Conservation (phyloP, 2,113 vertebrate genomes). For the Etheostoma spectabile region DNA sequence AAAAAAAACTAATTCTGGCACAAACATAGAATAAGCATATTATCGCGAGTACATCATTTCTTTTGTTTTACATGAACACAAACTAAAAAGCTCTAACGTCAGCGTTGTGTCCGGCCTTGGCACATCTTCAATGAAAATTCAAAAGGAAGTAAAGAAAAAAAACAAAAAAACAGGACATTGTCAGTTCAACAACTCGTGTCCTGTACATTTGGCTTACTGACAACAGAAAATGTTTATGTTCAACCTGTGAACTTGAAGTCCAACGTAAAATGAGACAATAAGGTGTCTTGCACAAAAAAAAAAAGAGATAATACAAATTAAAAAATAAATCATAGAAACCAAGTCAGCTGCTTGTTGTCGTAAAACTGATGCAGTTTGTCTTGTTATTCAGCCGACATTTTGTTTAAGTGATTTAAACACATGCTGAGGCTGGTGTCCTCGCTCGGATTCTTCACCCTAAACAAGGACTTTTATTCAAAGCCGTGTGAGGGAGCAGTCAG, state of each 20-base stretch:
- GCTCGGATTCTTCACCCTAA: not conserved
- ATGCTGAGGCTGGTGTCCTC: not conserved
- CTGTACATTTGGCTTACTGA: constrained; percentile 40
- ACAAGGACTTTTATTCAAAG: constrained; percentile 21
- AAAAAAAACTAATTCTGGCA: not conserved
- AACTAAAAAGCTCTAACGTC: constrained; percentile 19
- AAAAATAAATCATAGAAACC: not conserved
- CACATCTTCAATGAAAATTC: constrained; percentile 50
- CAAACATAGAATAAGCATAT: constrained; percentile 2
- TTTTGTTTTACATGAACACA: constrained; percentile 22
- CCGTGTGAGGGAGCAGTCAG: constrained; percentile 40
- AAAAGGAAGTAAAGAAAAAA: constrained; percentile 24
- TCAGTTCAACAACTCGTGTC: constrained; percentile 30
- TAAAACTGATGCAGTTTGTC: constrained; percentile 6
- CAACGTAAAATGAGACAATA: constrained; percentile 10
- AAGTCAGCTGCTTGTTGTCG: not conserved
- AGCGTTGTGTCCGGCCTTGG: constrained; percentile 41
- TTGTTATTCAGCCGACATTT: not conserved
- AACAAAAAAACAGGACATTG: constrained; percentile 46
- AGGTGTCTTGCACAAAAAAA: constrained; percentile 6
- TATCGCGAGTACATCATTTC: not conserved
- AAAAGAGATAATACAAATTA: not conserved
- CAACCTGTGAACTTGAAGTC: constrained; percentile 18
- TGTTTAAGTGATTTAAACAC: not conserved
- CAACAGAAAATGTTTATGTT: constrained; percentile 49